These are phyloP conservation scores for Epistrophella euchroma DNA, from an alignment of 2,888 invertebrate species.

Conservation along the genomic window DNA sequence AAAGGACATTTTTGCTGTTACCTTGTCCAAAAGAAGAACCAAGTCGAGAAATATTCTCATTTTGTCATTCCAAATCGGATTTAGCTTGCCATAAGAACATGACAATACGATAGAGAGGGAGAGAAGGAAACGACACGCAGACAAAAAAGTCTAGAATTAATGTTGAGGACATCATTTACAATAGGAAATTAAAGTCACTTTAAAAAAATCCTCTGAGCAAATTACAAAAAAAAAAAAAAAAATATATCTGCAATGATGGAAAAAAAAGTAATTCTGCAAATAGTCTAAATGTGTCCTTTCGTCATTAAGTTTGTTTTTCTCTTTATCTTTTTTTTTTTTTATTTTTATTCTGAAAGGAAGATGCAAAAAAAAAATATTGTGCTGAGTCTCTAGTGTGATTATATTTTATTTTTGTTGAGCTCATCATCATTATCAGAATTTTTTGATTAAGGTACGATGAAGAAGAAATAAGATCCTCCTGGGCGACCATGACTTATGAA, in stretches of 20 bases:
- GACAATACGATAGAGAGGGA: background rate
- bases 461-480: background rate
- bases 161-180: conserved; percentile 51
- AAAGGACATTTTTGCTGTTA: conserved; percentile 49
- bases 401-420: conserved; percentile 51
- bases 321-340: background rate
- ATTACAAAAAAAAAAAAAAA: conserved; percentile 42
- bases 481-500: conserved; percentile 16
- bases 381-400: conserved; percentile 43
- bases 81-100: conserved; percentile 3
- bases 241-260: background rate
- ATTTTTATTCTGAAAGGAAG: background rate
- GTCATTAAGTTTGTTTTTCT: conserved; percentile 35
- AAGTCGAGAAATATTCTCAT: background rate
- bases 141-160: conserved; percentile 24
- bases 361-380: conserved; percentile 12
- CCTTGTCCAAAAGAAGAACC: conserved; percentile 29
- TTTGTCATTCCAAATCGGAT: conserved; percentile 1
- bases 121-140: background rate
- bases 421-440: conserved; percentile 46
- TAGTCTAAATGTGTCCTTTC: conserved; percentile 48
- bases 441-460: conserved; percentile 24
- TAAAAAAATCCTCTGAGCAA: conserved; percentile 54
- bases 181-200: conserved; percentile 66
- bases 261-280: conserved; percentile 34